Percentiles rank a stretch among this genome's conserved stretches.
Evolutionary conservation across 2,113 vertebrate genomes (phyloP).

Genomic region (Corynorhinus townsendii): DNA sequence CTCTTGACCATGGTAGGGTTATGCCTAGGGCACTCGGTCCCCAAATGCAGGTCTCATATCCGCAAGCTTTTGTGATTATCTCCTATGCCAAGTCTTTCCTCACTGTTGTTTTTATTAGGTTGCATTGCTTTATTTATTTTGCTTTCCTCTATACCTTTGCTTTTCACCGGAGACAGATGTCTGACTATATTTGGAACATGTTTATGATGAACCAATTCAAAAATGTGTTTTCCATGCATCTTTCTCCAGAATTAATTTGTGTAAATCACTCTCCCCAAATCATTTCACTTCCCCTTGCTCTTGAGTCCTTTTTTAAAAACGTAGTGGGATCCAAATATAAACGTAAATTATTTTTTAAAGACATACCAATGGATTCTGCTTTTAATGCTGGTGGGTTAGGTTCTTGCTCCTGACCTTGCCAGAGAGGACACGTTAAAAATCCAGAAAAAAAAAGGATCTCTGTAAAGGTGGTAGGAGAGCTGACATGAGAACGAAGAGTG

Average conservation of each 20-base stretch:
- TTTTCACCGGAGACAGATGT: slow-evolving; percentile 36
- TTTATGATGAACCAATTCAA: slow-evolving; percentile 20
- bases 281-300: not conserved
- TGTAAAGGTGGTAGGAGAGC: not conserved
- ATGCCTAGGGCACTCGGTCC: not conserved
- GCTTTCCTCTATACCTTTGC: slow-evolving; percentile 16
- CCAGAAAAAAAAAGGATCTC: not conserved
- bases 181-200: slow-evolving; percentile 19
- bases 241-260: slow-evolving; percentile 17
- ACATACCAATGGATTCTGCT: not conserved
- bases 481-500: not conserved
- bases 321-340: not conserved
- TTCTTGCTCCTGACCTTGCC: not conserved
- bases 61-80: not conserved
- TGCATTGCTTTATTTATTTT: slow-evolving; percentile 26
- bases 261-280: not conserved
- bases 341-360: not conserved
- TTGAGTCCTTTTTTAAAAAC: not conserved
- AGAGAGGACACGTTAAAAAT: not conserved
- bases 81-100: not conserved
- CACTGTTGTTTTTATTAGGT: not conserved
- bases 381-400: not conserved
- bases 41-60: not conserved
- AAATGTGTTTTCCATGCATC: slow-evolving; percentile 19
- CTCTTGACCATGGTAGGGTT: not conserved